Base-by-base conservation (phyloP, 2,797 vertebrate genomes). In the Esox lucius region DNA sequence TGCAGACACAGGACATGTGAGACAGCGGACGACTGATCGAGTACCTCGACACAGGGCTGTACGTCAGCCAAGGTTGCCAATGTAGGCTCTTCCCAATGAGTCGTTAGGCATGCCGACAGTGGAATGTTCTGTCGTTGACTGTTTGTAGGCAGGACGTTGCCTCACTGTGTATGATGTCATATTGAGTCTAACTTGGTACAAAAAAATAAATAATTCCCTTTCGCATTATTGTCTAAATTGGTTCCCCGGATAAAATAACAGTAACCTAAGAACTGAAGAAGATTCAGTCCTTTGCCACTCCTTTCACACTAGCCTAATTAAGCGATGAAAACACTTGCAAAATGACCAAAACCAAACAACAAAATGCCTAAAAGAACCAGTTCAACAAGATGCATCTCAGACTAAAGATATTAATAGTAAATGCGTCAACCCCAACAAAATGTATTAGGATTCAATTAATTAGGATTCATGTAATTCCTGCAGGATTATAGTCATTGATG, bases 1-100 rank as follows among this genome's bases (percentile, higher is more conserved):
- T 89, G 83, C 82, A 71, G 51, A 79, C 35, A 81, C 28, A 15
- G 68, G 59, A 66, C 59, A 59, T 9, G n/a, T 82, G 59, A 66
- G 24, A 59, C 46, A 53, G 48, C 53, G 48, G 12, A n/a, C 22
- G 39, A 42, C 31, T 13, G 35, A 39, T 5, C 42, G 1, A 46
- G 13, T 5, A 46, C 42, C 16, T 28, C 65, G 8, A 4, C 65
- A n/a, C 22, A 59, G 9, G 12, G 22, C 2, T 17, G 22, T 4
- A 59, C 2, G 7, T 24, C 56, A 22, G 22, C 8, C n/a, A 13
- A 11, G 53, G 22, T 19, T 13, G 22, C 24, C 56, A 24, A 0
- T 5, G 12, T 22, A 4, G 56, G 56, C 56, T 22, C n/a, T 59
- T 59, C 53, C 56, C 11, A 61, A 1, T 5, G 56, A 26, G 56